A percentile compares a stretch with the other conserved stretches of the same genome.
phyloP scores from a whole-genome alignment of 2,888 invertebrate species.

The Coleophora deauratella region DNA sequence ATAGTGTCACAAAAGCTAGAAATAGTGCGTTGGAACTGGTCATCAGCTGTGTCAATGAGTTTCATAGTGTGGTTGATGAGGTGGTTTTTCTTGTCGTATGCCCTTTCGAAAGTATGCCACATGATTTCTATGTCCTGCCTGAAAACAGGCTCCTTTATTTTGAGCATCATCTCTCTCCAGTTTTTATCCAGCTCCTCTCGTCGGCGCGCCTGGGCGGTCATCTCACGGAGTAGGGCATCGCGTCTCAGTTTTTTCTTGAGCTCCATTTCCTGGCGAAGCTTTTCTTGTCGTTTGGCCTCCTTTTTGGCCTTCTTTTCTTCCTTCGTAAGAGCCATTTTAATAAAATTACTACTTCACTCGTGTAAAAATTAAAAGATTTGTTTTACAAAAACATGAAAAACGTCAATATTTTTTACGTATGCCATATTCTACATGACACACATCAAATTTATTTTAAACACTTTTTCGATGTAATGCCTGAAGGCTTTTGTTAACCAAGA shows the following conservation, averaged over 20 bases:
- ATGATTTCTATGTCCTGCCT: conserved; percentile 52
- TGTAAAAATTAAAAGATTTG: background rate
- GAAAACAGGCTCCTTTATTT: conserved; percentile 58
- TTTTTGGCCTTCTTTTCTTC: conserved; percentile 54
- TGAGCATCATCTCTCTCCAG: conserved; percentile 53
- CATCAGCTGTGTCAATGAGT: conserved; percentile 76
- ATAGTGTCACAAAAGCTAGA: conserved; percentile 77
- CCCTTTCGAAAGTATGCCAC: conserved; percentile 69
- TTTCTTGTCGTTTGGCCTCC: conserved; percentile 47
- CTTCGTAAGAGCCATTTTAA: conserved; percentile 42
- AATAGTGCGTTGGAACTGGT: conserved; percentile 77
- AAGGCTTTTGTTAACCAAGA: too few relatives aligned
- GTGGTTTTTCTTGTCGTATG: conserved; percentile 74
- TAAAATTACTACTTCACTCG: conserved; percentile 5
- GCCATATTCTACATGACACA: too few relatives aligned
- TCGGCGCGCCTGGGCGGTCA: conserved; percentile 38
- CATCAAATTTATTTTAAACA: background rate
- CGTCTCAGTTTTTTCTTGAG: conserved; percentile 37
- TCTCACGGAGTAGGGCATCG: conserved; percentile 47
- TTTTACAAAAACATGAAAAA: background rate
- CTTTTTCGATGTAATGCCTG: background rate
- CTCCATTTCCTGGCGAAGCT: conserved; percentile 37
- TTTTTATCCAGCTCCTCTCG: conserved; percentile 44
- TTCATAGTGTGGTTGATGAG: conserved; percentile 70
- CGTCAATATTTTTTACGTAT: background rate